Percentiles rank a stretch among this genome's conserved stretches.
Conservation (phyloP, 2,888 invertebrate species). For the Cantharis rustica region DNA sequence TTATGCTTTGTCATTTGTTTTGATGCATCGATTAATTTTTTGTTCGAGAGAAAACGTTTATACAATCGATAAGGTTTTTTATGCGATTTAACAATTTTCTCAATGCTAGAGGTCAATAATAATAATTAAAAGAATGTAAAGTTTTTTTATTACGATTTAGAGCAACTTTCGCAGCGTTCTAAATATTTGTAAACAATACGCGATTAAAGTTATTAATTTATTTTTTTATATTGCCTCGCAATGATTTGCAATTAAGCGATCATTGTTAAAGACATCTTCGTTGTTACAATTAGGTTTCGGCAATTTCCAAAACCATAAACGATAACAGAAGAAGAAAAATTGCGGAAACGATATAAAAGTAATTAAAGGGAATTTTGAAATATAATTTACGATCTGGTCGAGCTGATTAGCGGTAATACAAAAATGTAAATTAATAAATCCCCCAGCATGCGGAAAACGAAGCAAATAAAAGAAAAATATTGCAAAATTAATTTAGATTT, state of each 20-base stretch:
- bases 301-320: background rate
- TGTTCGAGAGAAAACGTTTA: background rate
- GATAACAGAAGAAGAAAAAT: background rate
- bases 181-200: constrained; percentile 1
- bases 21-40: background rate
- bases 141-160: background rate
- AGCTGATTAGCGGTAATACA: background rate
- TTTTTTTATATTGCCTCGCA: background rate
- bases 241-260: background rate
- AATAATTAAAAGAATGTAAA: background rate
- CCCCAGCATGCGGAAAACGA: background rate
- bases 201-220: background rate
- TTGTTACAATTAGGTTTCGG: background rate
- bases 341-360: background rate
- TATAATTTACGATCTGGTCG: background rate
- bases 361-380: background rate
- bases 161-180: constrained; percentile 3
- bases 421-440: background rate
- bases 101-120: background rate
- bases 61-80: background rate
- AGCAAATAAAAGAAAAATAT: background rate
- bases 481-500: background rate
- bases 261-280: background rate
- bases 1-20: background rate
- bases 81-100: background rate